Percentiles rank a stretch among this genome's conserved stretches.
Evolutionary conservation across 2,113 vertebrate species (phyloP).

Genomic region (Saiga tatarica): DNA sequence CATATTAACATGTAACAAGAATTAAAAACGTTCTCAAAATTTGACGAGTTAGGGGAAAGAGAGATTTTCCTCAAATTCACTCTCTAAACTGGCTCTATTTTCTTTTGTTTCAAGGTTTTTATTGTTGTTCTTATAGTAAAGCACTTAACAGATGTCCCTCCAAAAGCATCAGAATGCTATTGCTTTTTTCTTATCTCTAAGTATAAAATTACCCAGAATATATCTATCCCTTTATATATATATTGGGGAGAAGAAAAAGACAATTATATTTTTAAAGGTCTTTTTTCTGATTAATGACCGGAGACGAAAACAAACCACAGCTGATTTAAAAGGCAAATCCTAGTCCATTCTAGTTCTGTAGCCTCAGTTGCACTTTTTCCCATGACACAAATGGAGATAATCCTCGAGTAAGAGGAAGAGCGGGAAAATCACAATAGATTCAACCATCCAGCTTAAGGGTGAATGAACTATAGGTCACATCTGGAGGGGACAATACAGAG

Average conservation of each 20-base stretch:
- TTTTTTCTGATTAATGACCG: constrained; percentile 64
- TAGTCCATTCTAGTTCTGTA: constrained; percentile 70
- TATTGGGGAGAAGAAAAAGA: background rate
- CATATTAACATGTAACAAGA: background rate
- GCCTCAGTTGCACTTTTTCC: constrained; percentile 42
- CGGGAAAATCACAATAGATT: constrained; percentile 58
- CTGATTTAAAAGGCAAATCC: constrained; percentile 66
- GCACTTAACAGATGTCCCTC: background rate
- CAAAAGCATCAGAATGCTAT: background rate
- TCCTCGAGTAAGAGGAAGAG: constrained; percentile 58
- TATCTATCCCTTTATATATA: background rate
- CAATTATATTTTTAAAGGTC: constrained; percentile 52
- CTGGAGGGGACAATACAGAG: background rate
- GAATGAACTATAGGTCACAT: background rate
- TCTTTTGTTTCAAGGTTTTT: constrained; percentile 28
- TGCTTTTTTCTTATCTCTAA: constrained; percentile 21
- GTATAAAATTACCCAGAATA: background rate
- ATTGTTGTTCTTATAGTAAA: constrained; percentile 26
- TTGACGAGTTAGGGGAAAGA: background rate
- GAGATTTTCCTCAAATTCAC: background rate
- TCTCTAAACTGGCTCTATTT: background rate
- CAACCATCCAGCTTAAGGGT: constrained; percentile 54
- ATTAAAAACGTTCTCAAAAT: background rate
- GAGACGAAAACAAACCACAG: constrained; percentile 69
- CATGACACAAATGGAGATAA: constrained; percentile 59